These are phyloP conservation scores for Harpagus bidentatus DNA, from an alignment of 2,113 vertebrate species.

Conservation along the genomic window DNA sequence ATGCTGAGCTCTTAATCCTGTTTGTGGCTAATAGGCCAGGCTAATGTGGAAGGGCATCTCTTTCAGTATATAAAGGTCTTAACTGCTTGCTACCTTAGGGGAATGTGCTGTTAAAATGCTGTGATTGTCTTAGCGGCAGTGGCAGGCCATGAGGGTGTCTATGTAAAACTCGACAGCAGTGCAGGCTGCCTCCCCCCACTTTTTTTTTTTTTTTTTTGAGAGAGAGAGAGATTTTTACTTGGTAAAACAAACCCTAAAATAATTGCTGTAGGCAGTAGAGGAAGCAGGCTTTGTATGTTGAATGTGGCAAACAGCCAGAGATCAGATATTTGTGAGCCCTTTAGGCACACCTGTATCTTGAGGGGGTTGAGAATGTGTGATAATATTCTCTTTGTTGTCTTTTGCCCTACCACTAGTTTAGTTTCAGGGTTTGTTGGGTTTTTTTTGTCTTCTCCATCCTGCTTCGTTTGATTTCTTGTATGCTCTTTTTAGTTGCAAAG, in stretches of 20 bases:
- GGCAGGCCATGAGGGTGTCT: background rate
- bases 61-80: background rate
- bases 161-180: background rate
- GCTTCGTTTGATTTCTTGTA: background rate
- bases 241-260: background rate
- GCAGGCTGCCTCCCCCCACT: background rate
- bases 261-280: background rate
- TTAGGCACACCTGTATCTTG: background rate
- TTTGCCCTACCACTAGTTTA: background rate
- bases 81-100: background rate
- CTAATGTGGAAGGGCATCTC: background rate
- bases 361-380: background rate
- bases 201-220: no score
- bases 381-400: background rate
- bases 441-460: background rate
- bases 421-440: background rate
- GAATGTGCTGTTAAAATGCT: background rate
- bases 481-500: background rate
- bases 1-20: constrained; percentile 35
- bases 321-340: background rate
- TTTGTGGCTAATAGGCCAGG: constrained; percentile 11
- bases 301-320: background rate
- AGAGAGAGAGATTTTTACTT: background rate
- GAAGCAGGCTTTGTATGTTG: background rate
- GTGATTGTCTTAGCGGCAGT: background rate